Base-by-base conservation (phyloP, 2,888 invertebrate species). In the Idaea dimidiata region DNA sequence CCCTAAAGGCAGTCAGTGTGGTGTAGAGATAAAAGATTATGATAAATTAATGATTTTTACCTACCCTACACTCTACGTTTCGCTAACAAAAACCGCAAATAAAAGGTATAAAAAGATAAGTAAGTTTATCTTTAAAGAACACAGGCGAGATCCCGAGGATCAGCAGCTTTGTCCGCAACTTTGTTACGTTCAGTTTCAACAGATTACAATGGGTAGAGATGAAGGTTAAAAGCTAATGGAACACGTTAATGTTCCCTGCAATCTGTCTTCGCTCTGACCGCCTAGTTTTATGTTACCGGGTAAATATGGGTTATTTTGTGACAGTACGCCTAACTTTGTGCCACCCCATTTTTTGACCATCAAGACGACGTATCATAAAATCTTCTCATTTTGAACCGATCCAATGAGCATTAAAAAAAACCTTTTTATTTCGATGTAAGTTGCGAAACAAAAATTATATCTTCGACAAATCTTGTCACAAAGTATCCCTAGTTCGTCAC, bases 191-290 rank as follows among this genome's bases (percentile, higher is more conserved):
- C 63, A 66, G 58, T 66, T 66, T 62, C 60, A 31, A 62, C 67
- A 66, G 64, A 65, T 68, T 66, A 65, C 64, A 70, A 66, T 62
- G 62, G 60, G 58, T 33, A 62, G 59, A 58, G 60, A 66, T 64
- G 64, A 68, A 64, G 65, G 62, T 66, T 70, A 68, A 66, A 65
- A 65, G 64, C 64, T 66, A 68, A 70, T 69, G 66, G 69, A 63
- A 64, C 64, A 66, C 64, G 65, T 64, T 69, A 65, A 65, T 62
- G 59, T 55, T 60, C 61, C 57, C 54, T 31, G 59, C 60, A 60
- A 62, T 55, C 57, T 65, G 64, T 61, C 58, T 64, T 64, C 62
- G 32, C 43, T 43, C 43, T 43, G 31, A 69, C 59, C 55, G 63
- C 59, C 58, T 62, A 62, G 59, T 66, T 64, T 64, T 59, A 62